Percentiles rank a stretch among this genome's conserved stretches.
phyloP scores from a whole-genome alignment of 2,888 invertebrate species.

The Nesidiocoris tenuis region DNA sequence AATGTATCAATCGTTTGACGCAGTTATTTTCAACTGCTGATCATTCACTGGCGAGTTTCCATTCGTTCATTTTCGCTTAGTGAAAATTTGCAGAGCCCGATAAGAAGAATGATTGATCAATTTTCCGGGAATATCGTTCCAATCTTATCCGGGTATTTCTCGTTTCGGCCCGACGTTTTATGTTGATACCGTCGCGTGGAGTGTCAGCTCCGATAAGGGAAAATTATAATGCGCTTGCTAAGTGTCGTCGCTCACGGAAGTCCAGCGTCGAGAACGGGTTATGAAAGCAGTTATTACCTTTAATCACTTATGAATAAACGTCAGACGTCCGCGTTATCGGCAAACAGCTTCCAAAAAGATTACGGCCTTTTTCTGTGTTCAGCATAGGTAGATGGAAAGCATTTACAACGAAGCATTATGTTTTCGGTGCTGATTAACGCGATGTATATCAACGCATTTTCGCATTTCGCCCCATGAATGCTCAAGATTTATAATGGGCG shows the following conservation, averaged over 20 bases:
- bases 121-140: too few species aligned
- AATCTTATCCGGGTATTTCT: too few species aligned
- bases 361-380: background rate
- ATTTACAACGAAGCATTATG: background rate
- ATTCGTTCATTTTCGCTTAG: too few species aligned
- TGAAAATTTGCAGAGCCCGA: too few species aligned
- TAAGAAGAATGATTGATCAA: too few species aligned
- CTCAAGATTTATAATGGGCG: background rate
- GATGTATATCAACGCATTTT: background rate
- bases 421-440: background rate
- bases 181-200: background rate
- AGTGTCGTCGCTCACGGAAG: conserved; percentile 36
- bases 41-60: too few species aligned
- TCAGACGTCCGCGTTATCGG: background rate
- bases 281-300: conserved; percentile 28
- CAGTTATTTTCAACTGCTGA: too few species aligned
- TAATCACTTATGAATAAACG: conserved; percentile 34
- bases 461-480: background rate
- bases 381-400: background rate
- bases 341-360: background rate
- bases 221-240: conserved; percentile 27
- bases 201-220: conserved; percentile 26
- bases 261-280: conserved; percentile 9
- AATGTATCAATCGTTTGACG: too few species aligned
- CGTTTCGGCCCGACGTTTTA: background rate